Conservation (phyloP, 1,140 invertebrate species). For the Cardiocondyla obscurior region DNA sequence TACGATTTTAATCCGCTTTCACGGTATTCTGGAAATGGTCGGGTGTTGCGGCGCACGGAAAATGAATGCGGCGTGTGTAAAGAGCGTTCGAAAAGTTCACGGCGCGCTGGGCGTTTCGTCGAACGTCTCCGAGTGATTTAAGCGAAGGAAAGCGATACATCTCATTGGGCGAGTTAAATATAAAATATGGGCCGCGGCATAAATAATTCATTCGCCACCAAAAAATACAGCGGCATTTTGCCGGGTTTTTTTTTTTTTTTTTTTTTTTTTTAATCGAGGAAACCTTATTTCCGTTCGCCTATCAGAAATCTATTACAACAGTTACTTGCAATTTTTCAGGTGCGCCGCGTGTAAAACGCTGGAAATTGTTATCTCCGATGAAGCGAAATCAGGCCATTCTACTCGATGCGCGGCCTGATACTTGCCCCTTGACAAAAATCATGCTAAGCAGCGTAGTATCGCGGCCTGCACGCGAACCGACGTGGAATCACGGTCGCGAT, state of each 20-base stretch:
- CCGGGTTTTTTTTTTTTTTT: not conserved
- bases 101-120: not conserved
- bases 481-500: not conserved
- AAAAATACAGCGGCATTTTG: not conserved
- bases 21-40: constrained; percentile 1
- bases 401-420: not conserved
- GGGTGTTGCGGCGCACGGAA: not conserved
- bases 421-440: constrained; percentile 32
- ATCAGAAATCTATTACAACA: constrained; percentile 40
- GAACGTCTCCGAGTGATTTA: not conserved
- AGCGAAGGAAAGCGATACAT: not conserved
- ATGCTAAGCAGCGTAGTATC: constrained; percentile 2
- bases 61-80: constrained; percentile 19
- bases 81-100: not conserved
- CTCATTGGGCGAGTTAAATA: not conserved
- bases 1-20: constrained; percentile 43
- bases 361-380: constrained; percentile 4
- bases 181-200: constrained; percentile 6
- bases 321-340: constrained; percentile 46
- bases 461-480: constrained; percentile 17
- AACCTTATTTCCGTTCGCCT: constrained; percentile 27
- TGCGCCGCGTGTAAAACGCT: not conserved
- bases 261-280: constrained; percentile 20
- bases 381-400: constrained; percentile 30
- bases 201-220: constrained; percentile 41